Percentiles rank a stretch among this genome's conserved stretches.
Evolutionary conservation across 1,140 invertebrate genomes (phyloP).

Genomic region (Watersipora subatra): DNA sequence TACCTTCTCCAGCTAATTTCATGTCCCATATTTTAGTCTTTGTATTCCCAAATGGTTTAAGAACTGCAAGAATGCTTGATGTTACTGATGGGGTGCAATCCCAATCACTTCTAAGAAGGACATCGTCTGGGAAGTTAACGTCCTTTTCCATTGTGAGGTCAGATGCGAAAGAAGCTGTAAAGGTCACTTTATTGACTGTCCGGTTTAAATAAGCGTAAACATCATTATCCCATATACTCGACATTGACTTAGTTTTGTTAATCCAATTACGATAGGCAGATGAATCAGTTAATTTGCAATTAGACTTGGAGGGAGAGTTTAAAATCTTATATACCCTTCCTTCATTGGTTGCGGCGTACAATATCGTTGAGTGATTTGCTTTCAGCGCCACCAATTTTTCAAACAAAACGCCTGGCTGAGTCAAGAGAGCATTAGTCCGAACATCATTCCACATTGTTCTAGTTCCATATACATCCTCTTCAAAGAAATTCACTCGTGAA

Average conservation of each 20-base stretch:
- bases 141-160: slow-evolving; percentile 2
- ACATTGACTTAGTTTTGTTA: background rate
- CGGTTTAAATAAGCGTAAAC: background rate
- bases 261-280: background rate
- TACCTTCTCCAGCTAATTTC: background rate
- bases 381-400: background rate
- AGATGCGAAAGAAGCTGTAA: background rate
- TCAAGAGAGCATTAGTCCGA: background rate
- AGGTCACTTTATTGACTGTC: background rate
- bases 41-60: background rate
- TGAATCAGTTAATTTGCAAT: background rate
- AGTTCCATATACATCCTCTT: background rate
- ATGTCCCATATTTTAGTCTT: slow-evolving; percentile 1
- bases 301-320: background rate
- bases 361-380: background rate
- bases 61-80: background rate
- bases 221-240: background rate
- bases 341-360: background rate
- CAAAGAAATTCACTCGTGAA: background rate
- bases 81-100: background rate
- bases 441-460: slow-evolving; percentile 3
- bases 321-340: background rate
- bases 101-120: background rate
- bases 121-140: background rate
- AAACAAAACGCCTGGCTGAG: background rate